Evolutionary conservation across 1,140 invertebrate species (phyloP), one percentile per base, ranked within the genome.

Genomic region (Hesperophylax magnus): DNA sequence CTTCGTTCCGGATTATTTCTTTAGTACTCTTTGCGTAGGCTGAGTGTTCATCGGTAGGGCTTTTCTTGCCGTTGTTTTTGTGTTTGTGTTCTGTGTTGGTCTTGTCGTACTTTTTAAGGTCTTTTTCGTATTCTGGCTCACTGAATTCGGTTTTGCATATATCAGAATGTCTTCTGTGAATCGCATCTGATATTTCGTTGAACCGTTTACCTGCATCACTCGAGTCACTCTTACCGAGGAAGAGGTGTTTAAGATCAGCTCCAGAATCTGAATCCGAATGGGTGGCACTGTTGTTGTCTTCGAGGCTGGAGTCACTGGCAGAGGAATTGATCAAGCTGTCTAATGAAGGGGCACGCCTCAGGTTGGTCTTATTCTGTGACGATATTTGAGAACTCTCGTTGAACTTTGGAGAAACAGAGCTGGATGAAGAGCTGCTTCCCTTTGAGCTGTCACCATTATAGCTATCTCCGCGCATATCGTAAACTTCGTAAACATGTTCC

Each of bases 241-340:
- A 84, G 77, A 81, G 85, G 74, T 88, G 84, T 86, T 87, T 85
- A n/a, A 85, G 82, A 67, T 87, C 87, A 4, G 85, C 82, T 17
- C 91, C 91, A 0, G 91, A 92, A 84, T 92, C 92, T 4, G 92
- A 92, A 83, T 92, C 91, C 53, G 89, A 88, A 58, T 83, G 80
- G 2, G 87, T 86, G 31, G 89, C 88, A 18, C 88, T 90, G 6
- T 89, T 90, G 8, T 89, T 90, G 79, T 91, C 90, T 39, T 88
- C 91, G 39, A 89, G 87, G 79, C 90, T 91, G 5, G 88, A 88
- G 67, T 90, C 90, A 17, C 87, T 88, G 63, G 92, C 91, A 0
- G 92, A 93, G 15, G 93, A 92, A 86, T 93, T 93, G 56, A 93
- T 93, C 5, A 94, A 88, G 34, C 92, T 93, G 86, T 94, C 93